Evolutionary conservation across 2,888 invertebrate species (phyloP).

Genomic region (Heliconius charithonia): DNA sequence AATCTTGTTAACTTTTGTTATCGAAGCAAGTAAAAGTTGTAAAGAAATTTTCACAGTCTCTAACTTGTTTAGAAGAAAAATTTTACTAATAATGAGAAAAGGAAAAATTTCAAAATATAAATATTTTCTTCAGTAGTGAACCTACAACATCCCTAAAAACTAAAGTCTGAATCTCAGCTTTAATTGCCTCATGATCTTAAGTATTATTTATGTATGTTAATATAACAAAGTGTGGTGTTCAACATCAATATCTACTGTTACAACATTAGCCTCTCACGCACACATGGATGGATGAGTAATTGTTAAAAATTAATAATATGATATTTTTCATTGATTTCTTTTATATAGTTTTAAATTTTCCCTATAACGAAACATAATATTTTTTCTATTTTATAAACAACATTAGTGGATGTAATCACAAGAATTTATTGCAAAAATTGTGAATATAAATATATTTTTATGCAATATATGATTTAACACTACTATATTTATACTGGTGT

Average conservation of each 20-base stretch:
- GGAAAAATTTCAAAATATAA: not conserved
- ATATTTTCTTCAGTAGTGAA: not conserved
- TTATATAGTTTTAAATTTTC: not conserved
- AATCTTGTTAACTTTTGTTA: not conserved
- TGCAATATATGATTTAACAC: constrained; percentile 22
- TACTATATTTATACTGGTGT: not conserved
- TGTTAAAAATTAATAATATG: no score
- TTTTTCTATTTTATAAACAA: not conserved
- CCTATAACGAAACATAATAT: not conserved
- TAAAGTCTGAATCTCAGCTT: not conserved
- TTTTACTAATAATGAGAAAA: not conserved
- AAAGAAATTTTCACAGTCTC: not conserved
- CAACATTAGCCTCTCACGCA: no score
- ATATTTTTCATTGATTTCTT: not conserved
- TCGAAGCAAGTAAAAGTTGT: not conserved
- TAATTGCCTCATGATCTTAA: not conserved
- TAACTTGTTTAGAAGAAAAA: not conserved
- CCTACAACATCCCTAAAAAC: not conserved
- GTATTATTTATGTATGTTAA: not conserved
- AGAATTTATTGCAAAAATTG: not conserved
- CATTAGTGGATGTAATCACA: not conserved
- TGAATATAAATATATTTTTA: not conserved
- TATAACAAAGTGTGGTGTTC: no score
- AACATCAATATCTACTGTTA: no score
- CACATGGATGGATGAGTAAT: no score